These are phyloP conservation scores for Darevskia nairensis DNA, from an alignment of 2,797 vertebrate species.

Conservation along the genomic window DNA sequence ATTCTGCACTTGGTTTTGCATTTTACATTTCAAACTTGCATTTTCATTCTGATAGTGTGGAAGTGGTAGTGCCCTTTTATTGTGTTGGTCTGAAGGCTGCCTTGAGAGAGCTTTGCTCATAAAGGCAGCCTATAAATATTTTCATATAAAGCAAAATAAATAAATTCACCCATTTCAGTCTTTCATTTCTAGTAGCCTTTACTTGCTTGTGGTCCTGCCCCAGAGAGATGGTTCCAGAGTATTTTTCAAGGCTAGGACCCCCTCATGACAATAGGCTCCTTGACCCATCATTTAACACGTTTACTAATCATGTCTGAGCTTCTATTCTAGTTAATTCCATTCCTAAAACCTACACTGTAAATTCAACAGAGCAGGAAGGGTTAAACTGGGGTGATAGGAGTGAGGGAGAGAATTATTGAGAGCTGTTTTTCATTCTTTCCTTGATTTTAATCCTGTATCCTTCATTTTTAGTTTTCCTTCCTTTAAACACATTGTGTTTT, in stretches of 20 bases:
- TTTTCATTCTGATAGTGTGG: too few species aligned
- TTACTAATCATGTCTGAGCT: background rate
- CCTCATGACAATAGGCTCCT: background rate
- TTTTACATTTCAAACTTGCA: too few species aligned
- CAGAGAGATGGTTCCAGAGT: background rate
- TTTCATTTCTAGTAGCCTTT: background rate
- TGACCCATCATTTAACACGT: background rate
- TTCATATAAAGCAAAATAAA: too few species aligned
- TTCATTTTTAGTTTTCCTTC: constrained; percentile 57
- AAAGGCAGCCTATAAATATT: too few species aligned
- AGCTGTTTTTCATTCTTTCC: constrained; percentile 45
- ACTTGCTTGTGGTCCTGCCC: background rate
- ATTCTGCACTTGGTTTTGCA: too few species aligned
- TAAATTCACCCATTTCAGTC: background rate
- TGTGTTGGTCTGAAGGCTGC: too few species aligned
- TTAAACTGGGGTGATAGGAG: background rate
- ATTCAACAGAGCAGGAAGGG: background rate
- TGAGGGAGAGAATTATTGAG: constrained; percentile 33
- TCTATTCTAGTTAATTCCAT: background rate
- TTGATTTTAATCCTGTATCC: constrained; percentile 53
- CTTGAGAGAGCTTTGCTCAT: too few species aligned
- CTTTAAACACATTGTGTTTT: constrained; percentile 57
- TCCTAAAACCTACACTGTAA: background rate
- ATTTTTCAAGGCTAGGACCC: background rate
- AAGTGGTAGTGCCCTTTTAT: too few species aligned